Evolutionary conservation across 2,888 invertebrate species (phyloP), one percentile per base, ranked within the genome.

Genomic region (Drosophila ezoana): DNA sequence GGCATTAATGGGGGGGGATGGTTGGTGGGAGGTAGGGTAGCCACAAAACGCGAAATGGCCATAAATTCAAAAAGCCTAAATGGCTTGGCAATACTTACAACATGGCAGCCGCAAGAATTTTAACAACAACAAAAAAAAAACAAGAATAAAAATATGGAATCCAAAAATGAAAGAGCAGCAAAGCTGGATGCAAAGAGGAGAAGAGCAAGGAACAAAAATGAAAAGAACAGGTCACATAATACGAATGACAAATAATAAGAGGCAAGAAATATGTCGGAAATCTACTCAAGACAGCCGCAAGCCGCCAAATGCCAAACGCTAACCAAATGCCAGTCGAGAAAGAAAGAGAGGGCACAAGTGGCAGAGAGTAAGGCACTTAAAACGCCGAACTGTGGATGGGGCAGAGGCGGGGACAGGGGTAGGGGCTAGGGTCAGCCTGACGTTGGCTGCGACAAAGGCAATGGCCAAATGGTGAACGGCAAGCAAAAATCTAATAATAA

Each of bases 11-110:
- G 5, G 37, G 5, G 37, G 9, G 28, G 4, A 4, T 13, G 6
- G 9, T 11, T 8, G 13, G 1, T 6, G 11, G 9, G 4, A 18
- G 47, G 78, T 64, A 14, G 56, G 59, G 75, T 54, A 66, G 61
- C 69, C 87, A 60, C 79, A 84, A 84, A 87, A 83, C 83, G 79
- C 79, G 72, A 87, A 83, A 83, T 84, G 87, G 84, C 62, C 81
- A 87, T 83, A 83, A 87, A 83, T 87, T 83, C 77, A 84, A 77
- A 86, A 81, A 84, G 66, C 79, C 81, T 75, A 84, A 83, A 83
- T 81, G 77, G 68, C 79, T 86, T 80, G 69, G 59, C 76, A 79
- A 72, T 76, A 79, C 70, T 61, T 53, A 45, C 76, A 74, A 59
- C 56, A 49, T 53, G 59, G 61, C 51, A 53, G 53, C 67, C 41